A percentile compares a stretch with the other conserved stretches of the same genome.
phyloP scores from a whole-genome alignment of 2,113 vertebrate genomes.

The Galeopterus variegatus region DNA sequence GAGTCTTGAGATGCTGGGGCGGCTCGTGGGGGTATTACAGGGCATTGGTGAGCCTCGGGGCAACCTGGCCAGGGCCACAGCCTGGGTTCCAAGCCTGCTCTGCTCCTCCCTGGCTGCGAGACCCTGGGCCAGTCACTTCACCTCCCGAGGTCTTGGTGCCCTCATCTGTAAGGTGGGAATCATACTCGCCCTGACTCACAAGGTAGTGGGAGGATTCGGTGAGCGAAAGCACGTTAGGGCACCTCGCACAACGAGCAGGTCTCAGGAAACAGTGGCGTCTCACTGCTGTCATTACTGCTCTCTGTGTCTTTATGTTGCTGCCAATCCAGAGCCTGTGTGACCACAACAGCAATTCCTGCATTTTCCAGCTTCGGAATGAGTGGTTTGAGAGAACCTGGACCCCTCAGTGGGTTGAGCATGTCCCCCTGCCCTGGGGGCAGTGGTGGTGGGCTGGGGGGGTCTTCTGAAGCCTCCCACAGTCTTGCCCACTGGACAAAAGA shows the following conservation, averaged over 20 bases:
- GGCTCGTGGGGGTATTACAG: rapidly evolving
- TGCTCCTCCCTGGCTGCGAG: not conserved
- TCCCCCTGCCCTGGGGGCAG: not conserved
- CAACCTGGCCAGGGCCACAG: rapidly evolving
- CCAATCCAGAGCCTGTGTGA: rapidly evolving
- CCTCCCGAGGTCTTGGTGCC: not conserved
- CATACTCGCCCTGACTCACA: not conserved
- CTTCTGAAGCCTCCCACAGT: not conserved
- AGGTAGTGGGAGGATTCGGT: not conserved
- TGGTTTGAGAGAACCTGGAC: not conserved
- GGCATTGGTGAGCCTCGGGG: not conserved
- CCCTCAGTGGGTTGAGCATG: not conserved
- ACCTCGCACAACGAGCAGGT: rapidly evolving
- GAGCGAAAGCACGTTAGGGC: rapidly evolving
- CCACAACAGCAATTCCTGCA: rapidly evolving
- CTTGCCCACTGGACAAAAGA: not conserved
- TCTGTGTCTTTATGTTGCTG: rapidly evolving
- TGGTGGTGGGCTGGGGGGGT: not conserved
- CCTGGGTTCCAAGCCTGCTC: not conserved
- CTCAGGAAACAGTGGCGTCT: rapidly evolving
- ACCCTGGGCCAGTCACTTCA: not conserved
- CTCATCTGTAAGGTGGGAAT: too few species aligned
- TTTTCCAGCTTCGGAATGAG: not conserved
- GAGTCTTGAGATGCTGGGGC: rapidly evolving
- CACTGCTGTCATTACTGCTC: rapidly evolving